Evolutionary conservation across 2,113 vertebrate species (phyloP).

Genomic region (Struthidea cinerea): DNA sequence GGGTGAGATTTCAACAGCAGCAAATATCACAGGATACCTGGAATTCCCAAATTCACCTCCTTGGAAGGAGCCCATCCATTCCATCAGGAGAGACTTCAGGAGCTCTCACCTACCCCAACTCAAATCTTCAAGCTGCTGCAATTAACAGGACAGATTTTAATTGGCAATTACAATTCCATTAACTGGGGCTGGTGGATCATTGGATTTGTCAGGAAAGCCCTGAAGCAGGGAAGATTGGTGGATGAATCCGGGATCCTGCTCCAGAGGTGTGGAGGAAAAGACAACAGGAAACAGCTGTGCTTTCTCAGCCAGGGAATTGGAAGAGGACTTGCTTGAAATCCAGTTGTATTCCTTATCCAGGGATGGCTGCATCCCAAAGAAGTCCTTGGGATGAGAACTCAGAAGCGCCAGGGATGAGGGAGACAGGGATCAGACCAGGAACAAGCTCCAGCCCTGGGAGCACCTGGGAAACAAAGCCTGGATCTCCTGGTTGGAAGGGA

Average conservation of each 20-base stretch:
- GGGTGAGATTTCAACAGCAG: neutral
- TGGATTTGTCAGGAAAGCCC: constrained; percentile 50
- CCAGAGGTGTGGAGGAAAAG: neutral
- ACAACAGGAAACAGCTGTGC: neutral
- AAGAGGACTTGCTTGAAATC: neutral
- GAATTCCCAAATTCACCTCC: neutral
- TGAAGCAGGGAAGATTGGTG: constrained; percentile 50
- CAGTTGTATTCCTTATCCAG: neutral
- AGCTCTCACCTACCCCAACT: neutral
- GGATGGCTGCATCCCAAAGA: neutral
- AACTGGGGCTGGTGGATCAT: constrained; percentile 58
- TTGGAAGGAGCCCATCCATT: neutral
- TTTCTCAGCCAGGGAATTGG: neutral
- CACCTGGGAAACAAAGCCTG: neutral
- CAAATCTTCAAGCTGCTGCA: constrained; percentile 42
- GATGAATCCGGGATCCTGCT: neutral
- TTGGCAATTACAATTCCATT: constrained; percentile 70
- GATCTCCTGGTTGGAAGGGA: neutral
- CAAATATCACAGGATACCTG: neutral
- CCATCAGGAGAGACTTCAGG: neutral
- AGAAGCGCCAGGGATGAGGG: neutral
- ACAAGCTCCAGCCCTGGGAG: neutral
- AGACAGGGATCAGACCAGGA: neutral
- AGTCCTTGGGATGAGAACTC: neutral
- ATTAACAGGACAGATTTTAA: constrained; percentile 69